phyloP scores from a whole-genome alignment of 2,113 vertebrate species.

The Pedetes capensis region DNA sequence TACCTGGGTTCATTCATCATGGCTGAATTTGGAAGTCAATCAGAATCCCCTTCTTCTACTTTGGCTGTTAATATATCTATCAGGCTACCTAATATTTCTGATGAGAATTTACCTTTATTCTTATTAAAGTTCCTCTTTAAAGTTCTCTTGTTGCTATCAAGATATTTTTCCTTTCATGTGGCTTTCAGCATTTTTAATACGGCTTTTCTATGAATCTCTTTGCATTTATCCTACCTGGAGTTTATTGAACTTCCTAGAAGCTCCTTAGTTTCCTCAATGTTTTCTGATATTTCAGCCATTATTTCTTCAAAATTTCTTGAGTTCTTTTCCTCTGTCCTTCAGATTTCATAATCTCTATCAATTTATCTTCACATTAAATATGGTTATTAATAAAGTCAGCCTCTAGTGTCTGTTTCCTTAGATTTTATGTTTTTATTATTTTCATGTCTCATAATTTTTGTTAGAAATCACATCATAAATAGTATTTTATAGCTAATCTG shows the following conservation, averaged over 20 bases:
- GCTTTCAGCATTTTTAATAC: neutral
- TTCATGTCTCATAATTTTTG: neutral
- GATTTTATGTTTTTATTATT: neutral
- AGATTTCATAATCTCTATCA: neutral
- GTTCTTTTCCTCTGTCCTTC: neutral
- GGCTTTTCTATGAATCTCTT: neutral
- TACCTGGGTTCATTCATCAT: too few species aligned
- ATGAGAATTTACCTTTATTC: neutral
- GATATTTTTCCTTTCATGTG: neutral
- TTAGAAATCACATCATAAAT: neutral
- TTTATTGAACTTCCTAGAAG: neutral
- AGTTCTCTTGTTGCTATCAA: neutral
- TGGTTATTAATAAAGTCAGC: neutral
- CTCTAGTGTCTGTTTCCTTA: neutral
- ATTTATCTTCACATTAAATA: neutral
- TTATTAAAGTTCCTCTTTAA: neutral
- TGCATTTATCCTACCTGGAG: neutral
- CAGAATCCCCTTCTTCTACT: too few species aligned
- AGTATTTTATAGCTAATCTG: neutral
- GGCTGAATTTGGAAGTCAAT: too few species aligned
- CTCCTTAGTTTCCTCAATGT: neutral
- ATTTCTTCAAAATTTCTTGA: neutral
- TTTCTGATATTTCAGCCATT: neutral
- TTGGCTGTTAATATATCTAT: too few species aligned
- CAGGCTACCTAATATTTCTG: too few species aligned